Evolutionary conservation across 1,140 invertebrate genomes (phyloP).

Genomic region (Phocides pigmalion): DNA sequence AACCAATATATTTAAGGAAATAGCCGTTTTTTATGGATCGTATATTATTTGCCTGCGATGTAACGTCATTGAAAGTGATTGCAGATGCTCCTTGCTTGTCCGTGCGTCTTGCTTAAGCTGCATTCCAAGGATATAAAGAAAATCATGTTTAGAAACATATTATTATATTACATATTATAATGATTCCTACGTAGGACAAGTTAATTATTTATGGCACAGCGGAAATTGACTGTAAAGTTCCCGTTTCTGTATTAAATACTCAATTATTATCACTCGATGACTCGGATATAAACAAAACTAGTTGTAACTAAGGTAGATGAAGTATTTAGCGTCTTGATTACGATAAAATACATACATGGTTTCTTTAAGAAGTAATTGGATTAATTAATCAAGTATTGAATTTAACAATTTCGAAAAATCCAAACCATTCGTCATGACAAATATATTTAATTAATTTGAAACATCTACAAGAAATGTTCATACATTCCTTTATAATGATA

Average conservation of each 20-base stretch:
- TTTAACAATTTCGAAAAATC: no score
- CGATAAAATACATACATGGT: no score
- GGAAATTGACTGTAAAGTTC: not conserved
- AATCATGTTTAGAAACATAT: slow-evolving; percentile 29
- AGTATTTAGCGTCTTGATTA: no score
- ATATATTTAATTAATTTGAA: no score
- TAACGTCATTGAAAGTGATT: slow-evolving; percentile 51
- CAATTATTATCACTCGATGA: no score
- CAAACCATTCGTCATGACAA: no score
- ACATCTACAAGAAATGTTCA: no score
- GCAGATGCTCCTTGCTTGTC: slow-evolving; percentile 55
- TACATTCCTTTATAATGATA: not conserved
- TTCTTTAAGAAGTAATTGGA: no score
- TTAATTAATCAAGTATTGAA: no score
- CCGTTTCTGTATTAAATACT: no score
- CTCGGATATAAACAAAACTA: no score
- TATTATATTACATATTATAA: not conserved
- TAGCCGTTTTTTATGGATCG: not conserved
- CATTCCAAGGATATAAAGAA: slow-evolving; percentile 68
- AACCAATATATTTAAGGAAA: not conserved
- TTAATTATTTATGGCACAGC: not conserved
- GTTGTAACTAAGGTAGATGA: no score
- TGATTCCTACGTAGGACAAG: not conserved
- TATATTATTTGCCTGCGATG: slow-evolving; percentile 38
- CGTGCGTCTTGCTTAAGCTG: slow-evolving; percentile 73